phyloP scores from a whole-genome alignment of 2,888 invertebrate genomes.

The Cenopis cana region DNA sequence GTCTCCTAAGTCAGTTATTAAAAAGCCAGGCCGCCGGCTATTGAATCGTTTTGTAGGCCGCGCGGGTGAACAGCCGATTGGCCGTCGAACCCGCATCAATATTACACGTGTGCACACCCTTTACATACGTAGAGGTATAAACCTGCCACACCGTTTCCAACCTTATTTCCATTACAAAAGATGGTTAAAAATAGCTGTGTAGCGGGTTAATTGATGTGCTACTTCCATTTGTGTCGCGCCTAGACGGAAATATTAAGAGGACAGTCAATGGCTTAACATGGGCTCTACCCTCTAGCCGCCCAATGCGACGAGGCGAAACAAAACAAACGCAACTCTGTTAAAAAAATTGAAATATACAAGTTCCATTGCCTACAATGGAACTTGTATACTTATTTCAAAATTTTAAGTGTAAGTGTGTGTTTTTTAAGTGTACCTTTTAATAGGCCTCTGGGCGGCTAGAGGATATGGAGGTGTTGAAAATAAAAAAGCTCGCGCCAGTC shows the following conservation, averaged over 20 bases:
- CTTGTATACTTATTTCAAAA: too few species aligned
- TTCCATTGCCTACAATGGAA: too few species aligned
- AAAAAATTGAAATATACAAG: too few species aligned
- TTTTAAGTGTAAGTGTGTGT: too few species aligned
- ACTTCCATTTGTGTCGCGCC: not conserved
- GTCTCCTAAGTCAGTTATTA: not conserved
- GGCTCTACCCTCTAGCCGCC: too few species aligned
- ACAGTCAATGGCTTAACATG: not conserved
- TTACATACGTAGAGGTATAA: too few species aligned
- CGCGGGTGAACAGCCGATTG: conserved; percentile 57
- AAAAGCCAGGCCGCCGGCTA: conserved; percentile 1
- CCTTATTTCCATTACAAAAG: conserved; percentile 1
- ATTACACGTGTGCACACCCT: conserved; percentile 47
- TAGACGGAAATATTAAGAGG: not conserved
- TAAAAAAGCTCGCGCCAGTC: too few species aligned
- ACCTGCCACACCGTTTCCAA: not conserved
- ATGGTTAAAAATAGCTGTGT: conserved; percentile 3
- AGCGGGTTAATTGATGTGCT: not conserved
- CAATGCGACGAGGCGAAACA: too few species aligned
- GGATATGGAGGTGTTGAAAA: too few species aligned
- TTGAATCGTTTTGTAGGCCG: conserved; percentile 37
- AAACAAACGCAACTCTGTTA: too few species aligned
- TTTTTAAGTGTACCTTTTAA: too few species aligned
- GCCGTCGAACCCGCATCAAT: conserved; percentile 55
- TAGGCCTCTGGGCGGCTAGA: too few species aligned